Base-by-base conservation (phyloP, 2,797 vertebrate genomes). In the Chlorospingus flavigularis region DNA sequence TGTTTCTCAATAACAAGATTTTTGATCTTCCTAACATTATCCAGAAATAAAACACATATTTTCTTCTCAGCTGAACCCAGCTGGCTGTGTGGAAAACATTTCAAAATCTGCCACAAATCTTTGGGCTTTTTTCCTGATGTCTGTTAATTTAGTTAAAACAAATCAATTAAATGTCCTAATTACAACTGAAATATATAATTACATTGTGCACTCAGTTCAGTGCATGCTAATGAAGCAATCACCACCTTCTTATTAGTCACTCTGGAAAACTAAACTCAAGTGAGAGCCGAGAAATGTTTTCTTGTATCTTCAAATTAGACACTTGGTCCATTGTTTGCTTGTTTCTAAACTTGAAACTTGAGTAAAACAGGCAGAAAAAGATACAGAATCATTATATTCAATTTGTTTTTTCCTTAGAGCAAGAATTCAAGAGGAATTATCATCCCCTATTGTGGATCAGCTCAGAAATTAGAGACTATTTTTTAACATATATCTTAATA, bases 141-240 rank as follows among this genome's bases (percentile, higher is more conserved):
- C 86, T 94, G 80, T 94, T 95, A 90, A 94, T 95, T 93, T 93
- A 67, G 77, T 93, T 97, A 93, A 95, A 96, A 96, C 95, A 96
- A 95, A 96, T 94, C 95, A 96, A 97, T 96, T 97, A 95, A 87
- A 84, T 50, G 55, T 57, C 80, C 88, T 95, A 94, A 95, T 95
- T 94, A 90, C 77, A 79, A 85, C 43, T 93, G 95, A 93, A 93
- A 95, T 95, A 87, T 87, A 60, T 92, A 85, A 95, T 95, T 97
- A 90, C 54, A 93, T 85, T 73, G 60, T 92, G 83, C 77, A 67
- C n/a, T 93, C 77, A 15, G 65, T 84, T 96, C 92, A 82, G 86
- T 74, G 88, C 83, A 94, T 92, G 75, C 77, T 95, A 95, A 96
- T 90, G 92, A 95, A 94, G 92, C 93, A 93, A 91, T 96, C 94